Evolutionary conservation across 2,888 invertebrate genomes (phyloP).

Genomic region (Beris morrisii): DNA sequence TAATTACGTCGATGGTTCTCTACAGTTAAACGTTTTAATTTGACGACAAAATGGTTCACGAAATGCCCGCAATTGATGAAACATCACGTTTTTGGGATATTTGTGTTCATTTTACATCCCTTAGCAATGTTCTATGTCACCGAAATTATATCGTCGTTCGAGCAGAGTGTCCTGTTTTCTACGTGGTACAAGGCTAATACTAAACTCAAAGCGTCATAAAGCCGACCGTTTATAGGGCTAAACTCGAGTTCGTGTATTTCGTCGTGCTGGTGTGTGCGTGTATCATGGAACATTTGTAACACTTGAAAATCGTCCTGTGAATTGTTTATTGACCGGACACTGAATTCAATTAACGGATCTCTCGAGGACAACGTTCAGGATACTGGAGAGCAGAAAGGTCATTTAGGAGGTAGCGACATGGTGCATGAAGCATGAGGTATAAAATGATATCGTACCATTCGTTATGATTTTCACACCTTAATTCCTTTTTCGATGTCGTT

Average conservation of each 20-base stretch:
- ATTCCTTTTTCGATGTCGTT: background rate
- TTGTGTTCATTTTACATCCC: too few species aligned
- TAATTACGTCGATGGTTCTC: too few species aligned
- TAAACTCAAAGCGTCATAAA: too few species aligned
- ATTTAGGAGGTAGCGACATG: background rate
- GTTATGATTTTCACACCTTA: background rate
- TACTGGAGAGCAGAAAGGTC: background rate
- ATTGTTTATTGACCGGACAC: slow-evolving; percentile 31
- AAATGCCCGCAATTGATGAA: slow-evolving; percentile 17
- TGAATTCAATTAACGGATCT: slow-evolving; percentile 25
- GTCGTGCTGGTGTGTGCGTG: too few species aligned
- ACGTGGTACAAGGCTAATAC: too few species aligned
- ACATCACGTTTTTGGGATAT: slow-evolving; percentile 12
- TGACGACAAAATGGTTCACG: too few species aligned
- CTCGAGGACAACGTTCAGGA: slow-evolving; percentile 1
- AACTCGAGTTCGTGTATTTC: too few species aligned
- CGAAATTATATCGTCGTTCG: too few species aligned
- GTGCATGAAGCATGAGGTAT: background rate
- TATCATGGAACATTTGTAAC: background rate
- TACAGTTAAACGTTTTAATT: too few species aligned
- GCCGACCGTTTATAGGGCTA: too few species aligned
- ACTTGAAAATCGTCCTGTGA: background rate
- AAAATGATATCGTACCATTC: background rate
- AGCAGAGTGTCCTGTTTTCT: too few species aligned
- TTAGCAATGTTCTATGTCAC: too few species aligned